These are phyloP conservation scores for Cinclus cinclus DNA, from an alignment of 2,113 vertebrate genomes.

Conservation along the genomic window DNA sequence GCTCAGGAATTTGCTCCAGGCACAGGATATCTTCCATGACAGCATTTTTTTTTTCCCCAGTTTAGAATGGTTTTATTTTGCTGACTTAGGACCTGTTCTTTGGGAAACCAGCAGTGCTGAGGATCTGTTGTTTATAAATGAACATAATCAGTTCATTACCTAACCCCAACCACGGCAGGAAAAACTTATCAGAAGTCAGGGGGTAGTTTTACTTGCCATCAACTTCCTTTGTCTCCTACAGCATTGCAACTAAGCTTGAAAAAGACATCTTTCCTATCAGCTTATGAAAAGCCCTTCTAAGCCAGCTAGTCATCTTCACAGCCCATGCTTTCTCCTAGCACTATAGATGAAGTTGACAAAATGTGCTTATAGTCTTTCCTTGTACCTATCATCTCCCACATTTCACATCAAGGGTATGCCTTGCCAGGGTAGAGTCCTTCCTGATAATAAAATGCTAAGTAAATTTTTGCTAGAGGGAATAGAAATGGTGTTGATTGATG, in stretches of 20 bases:
- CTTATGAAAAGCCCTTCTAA: background rate
- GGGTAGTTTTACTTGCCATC: background rate
- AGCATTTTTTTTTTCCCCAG: background rate
- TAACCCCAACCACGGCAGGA: background rate
- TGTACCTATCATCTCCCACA: background rate
- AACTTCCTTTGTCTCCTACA: background rate
- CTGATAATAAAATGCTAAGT: slow-evolving; percentile 28
- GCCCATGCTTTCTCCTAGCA: background rate
- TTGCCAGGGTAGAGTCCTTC: background rate
- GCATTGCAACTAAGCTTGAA: background rate
- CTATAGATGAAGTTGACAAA: background rate
- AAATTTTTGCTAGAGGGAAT: slow-evolving; percentile 9
- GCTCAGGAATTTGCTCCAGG: background rate
- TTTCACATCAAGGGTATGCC: background rate
- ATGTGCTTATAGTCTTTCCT: background rate
- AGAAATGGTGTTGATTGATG: slow-evolving; percentile 9
- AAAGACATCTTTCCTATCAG: background rate
- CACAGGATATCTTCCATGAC: background rate
- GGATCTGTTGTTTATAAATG: background rate
- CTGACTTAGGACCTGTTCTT: background rate
- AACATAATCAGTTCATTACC: background rate
- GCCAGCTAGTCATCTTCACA: background rate
- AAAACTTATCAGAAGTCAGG: background rate
- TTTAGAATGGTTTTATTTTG: background rate
- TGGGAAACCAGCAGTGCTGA: background rate